phyloP scores from a whole-genome alignment of 53 echinoderm and acorn worm genomes.

The Stichopus horrens region DNA sequence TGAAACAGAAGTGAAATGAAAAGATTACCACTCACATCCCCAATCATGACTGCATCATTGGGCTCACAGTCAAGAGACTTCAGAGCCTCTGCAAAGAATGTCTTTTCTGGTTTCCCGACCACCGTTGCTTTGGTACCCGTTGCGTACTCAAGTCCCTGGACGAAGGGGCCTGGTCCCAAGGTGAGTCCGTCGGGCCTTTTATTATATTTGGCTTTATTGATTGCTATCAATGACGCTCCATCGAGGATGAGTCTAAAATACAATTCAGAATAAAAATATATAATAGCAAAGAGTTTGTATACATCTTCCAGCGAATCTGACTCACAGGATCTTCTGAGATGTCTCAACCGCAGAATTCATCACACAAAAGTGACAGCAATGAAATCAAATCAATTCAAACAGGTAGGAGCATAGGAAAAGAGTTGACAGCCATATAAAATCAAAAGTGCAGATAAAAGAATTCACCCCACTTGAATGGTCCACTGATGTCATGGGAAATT shows the following conservation, averaged over 20 bases:
- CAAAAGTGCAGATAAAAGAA: too few relatives aligned
- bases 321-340: too few relatives aligned
- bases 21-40: constrained; percentile 71
- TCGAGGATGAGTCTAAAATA: constrained; percentile 70
- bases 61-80: constrained; percentile 70
- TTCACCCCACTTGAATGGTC: too few relatives aligned
- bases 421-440: too few relatives aligned
- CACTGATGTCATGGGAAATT: too few relatives aligned
- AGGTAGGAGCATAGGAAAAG: too few relatives aligned
- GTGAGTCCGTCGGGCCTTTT: constrained; percentile 87
- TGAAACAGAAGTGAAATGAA: neutral
- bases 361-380: too few relatives aligned
- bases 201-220: constrained; percentile 87
- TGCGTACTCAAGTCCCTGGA: constrained; percentile 87
- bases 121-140: constrained; percentile 68
- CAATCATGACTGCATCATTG: constrained; percentile 94
- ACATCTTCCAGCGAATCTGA: neutral
- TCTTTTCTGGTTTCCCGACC: constrained; percentile 87
- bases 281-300: neutral
- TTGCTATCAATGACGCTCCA: constrained; percentile 79
- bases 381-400: too few relatives aligned
- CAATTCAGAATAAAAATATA: neutral
- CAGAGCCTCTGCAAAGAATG: constrained; percentile 78
- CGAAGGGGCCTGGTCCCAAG: constrained; percentile 91
- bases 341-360: too few relatives aligned